phyloP scores from a whole-genome alignment of 2,888 invertebrate genomes.

The Spicauda simplicius region DNA sequence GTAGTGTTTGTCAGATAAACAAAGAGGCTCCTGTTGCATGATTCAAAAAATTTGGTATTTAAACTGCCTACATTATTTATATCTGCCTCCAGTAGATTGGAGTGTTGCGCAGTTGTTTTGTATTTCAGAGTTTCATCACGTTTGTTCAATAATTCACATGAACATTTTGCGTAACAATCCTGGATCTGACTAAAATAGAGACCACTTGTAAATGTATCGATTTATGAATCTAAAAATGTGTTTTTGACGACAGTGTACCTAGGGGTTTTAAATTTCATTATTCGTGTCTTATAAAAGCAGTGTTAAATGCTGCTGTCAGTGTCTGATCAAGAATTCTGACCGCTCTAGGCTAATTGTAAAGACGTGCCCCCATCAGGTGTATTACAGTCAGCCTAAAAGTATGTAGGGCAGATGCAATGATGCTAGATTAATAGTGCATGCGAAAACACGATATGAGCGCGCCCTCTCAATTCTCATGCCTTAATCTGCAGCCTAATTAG shows the following conservation, averaged over 20 bases:
- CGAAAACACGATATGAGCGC: too few species aligned
- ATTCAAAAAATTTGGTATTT: conserved; percentile 66
- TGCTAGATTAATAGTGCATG: too few species aligned
- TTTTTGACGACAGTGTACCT: not conserved
- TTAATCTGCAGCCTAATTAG: too few species aligned
- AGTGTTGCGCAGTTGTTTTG: conserved; percentile 61
- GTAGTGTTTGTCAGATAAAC: conserved; percentile 20
- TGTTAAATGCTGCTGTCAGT: too few species aligned
- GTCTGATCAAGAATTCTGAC: too few species aligned
- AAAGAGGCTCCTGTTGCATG: conserved; percentile 52
- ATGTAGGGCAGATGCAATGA: too few species aligned
- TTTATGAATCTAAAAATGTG: not conserved
- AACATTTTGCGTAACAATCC: conserved; percentile 45
- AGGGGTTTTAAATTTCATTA: too few species aligned
- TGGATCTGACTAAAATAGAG: conserved; percentile 15
- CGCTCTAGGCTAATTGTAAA: too few species aligned
- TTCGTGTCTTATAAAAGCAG: too few species aligned
- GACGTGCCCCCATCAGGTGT: too few species aligned
- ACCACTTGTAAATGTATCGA: conserved; percentile 17
- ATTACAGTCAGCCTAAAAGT: too few species aligned
- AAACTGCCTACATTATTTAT: conserved; percentile 61
- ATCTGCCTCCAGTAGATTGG: conserved; percentile 44
- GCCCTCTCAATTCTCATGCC: too few species aligned
- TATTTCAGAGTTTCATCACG: conserved; percentile 52
- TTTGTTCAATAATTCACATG: conserved; percentile 55